Base-by-base conservation (phyloP, 2,797 vertebrate genomes). In the Hylomyscus alleni region DNA sequence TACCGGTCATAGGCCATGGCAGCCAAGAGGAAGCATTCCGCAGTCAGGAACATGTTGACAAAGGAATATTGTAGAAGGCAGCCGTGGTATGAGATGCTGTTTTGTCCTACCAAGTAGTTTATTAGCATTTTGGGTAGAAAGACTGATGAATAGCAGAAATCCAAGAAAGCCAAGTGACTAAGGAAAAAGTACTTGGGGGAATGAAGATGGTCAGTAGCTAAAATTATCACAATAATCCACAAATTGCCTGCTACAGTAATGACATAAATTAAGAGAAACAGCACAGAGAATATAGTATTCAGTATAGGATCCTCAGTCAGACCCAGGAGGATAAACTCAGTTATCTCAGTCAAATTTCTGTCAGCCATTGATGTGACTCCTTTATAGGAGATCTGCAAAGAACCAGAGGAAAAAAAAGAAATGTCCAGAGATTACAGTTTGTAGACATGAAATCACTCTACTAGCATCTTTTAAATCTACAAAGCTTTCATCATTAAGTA, bases 1-100 rank as follows among this genome's bases (percentile, higher is more conserved):
- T 96, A 98, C 0, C 83, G 47, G 20, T 98, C 98, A 54, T 95
- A 98, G 0, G 97, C 97, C 97, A 98, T 97, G 3, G 95, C 77
- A 0, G 98, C 95, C 93, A 98, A 84, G 1, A 98, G 95, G 40
- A 98, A 96, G 91, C 96, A 97, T 65, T 98, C 98, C 0, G 95
- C 94, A 34, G 97, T 98, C 52, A 97, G 90, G 72, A 98, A 26
- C 65, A 96, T 65, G 91, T 85, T 96, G 67, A 97, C 89, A 3
- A 97, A 97, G 52, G 96, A 96, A 26, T 95, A 96, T 24, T 98
- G 98, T 1, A 96, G 85, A 29, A 98, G 96, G 54, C 97, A 98
- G 0, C 96, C 62, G 0, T n/a, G 4, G 17, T 94, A 97, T 2
- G 97, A 97, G 65, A 98, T 95, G 11, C 11, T 73, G 26, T 75